phyloP scores from a whole-genome alignment of 2,113 vertebrate species.

The Montifringilla adamsi region DNA sequence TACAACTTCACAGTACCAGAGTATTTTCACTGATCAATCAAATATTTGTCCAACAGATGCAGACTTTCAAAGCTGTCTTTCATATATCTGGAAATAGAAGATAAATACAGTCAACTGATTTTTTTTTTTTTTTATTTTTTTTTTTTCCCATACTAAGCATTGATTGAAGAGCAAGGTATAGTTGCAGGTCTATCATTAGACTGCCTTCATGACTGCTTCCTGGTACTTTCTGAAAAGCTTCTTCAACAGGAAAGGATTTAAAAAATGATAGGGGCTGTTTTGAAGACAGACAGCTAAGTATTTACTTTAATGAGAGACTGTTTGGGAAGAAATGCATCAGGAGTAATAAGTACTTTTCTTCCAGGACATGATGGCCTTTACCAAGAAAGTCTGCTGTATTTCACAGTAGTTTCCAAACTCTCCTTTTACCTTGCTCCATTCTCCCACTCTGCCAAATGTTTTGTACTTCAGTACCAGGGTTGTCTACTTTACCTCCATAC shows the following conservation, averaged over 20 bases:
- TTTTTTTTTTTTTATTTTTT: neutral
- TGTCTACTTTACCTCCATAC: neutral
- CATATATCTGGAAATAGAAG: neutral
- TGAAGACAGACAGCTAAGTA: neutral
- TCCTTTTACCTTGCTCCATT: neutral
- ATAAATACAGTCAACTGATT: neutral
- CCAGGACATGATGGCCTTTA: neutral
- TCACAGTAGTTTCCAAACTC: neutral
- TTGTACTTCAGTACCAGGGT: neutral
- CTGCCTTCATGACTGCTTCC: neutral
- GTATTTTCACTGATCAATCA: neutral
- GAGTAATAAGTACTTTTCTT: neutral
- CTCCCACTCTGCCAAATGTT: neutral
- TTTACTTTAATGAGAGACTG: neutral
- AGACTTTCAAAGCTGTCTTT: neutral
- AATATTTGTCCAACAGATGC: neutral
- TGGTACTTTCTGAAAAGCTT: neutral
- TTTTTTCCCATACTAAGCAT: neutral
- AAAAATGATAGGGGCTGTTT: neutral
- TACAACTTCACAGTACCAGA: neutral
- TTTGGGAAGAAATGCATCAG: neutral
- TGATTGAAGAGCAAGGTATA: neutral
- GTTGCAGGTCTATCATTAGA: neutral
- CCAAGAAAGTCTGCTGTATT: neutral
- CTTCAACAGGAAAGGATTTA: neutral